Evolutionary conservation across 2,888 invertebrate genomes (phyloP), one percentile per base, ranked within the genome.

Genomic region (Omphaloscelis lunosa): DNA sequence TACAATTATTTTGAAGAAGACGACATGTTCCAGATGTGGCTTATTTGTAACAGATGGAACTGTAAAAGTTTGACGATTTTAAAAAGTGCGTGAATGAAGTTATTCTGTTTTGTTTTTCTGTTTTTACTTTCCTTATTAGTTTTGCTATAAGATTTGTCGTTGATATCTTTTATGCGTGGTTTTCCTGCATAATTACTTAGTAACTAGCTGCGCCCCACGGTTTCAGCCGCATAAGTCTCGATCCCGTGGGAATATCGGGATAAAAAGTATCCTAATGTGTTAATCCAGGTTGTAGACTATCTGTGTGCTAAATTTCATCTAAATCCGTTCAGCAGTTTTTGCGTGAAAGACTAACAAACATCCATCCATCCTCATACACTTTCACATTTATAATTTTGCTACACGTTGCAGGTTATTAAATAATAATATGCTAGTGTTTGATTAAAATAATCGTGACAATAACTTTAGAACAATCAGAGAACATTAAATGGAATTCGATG

Each of bases 1-100:
- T 79, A 63, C 41, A 69, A 79, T 78, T 74, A 71, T 85, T 73
- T 86, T 75, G 53, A 77, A 77, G 27, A 61, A 34, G 23, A 62
- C 29, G 58, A 45, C 48, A 11, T 29, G 39, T 12, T 63, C 27
- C 65, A 8, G 34, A 29, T 61, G 34, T 59, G 56, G 34, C 23
- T 58, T 51, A 62, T 70, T 79, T 58, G 41, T 66, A 69, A 56
- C 51, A 41, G 53, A 5, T 34, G n/a, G 58, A 34, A 45, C 17
- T 51, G 23, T 53, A 41, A 39, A 41, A 56, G 0, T 27, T 45
- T 62, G 29, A 23, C 11, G 20, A 17, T 45, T 72, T 62, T 27
- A n/a, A 29, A 58, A 41, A 27, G 12, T 45, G 27, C n/a, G 5
- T 17, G 27, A 1, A 2, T n/a, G 6, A n/a, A 34, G 23, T 34